Evolutionary conservation across 2,113 vertebrate genomes (phyloP), one percentile per base, ranked within the genome.

Genomic region (Cebus imitator): DNA sequence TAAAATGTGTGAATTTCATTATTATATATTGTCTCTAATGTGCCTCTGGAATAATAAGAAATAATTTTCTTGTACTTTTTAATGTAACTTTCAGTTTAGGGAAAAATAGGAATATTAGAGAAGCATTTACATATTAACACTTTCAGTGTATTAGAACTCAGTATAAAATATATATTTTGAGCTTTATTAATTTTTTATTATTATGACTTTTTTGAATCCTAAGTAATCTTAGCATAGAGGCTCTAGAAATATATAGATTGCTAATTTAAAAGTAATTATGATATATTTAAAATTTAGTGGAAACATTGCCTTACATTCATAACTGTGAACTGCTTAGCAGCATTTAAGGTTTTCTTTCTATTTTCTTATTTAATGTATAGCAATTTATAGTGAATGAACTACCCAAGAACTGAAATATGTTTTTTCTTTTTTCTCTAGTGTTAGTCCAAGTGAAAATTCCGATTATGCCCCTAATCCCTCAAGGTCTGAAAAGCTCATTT

Each of bases 401-500:
- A 58, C 40, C n/a, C 78, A 81, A 96, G 17, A 96, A 93, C 57
- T 97, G 95, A 97, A 94, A 68, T 91, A 4, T 73, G 57, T 57
- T 96, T 95, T 94, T 85, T 96, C 8, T 40, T 98, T 92, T 98
- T 48, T 45, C 96, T n/a, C 50, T 95, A 98, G 98, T 97, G 95
- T 94, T 91, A 96, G 94, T 95, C 95, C 93, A 85, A 95, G 79
- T 73, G 97, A 98, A 91, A 64, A 37, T 92, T 98, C 86, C 11
- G 90, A 97, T 85, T 92, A 90, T 72, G 96, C 94, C 32, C 96
- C 66, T 45, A 88, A 32, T 91, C 95, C 96, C 0, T 92, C 80
- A 88, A 98, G 98, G 23, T 96, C 96, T 86, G 96, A 95, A 83
- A 97, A 94, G 35, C 85, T 99, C 10, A 98, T 97, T 76, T 66